phyloP scores from a whole-genome alignment of 2,888 invertebrate genomes.

The Pelosia muscerda region DNA sequence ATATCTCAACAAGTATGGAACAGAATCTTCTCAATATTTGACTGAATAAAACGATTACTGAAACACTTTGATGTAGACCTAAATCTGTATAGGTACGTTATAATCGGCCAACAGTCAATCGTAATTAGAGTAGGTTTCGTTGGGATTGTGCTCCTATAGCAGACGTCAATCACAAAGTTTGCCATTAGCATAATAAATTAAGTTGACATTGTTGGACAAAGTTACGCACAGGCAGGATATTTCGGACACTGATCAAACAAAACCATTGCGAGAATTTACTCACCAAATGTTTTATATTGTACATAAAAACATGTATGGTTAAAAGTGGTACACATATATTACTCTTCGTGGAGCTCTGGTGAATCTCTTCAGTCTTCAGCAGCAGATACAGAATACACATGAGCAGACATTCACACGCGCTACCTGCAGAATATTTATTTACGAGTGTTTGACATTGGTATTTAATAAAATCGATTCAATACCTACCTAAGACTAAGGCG shows the following conservation, averaged over 20 bases:
- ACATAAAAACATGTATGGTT: not conserved
- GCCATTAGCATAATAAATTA: constrained; percentile 33
- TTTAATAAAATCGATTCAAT: no score
- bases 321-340: no score
- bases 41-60: not conserved
- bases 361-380: no score
- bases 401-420: no score
- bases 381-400: no score
- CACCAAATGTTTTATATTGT: not conserved
- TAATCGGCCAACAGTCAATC: constrained; percentile 22
- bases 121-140: constrained; percentile 22
- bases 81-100: constrained; percentile 6
- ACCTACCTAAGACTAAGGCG: no score
- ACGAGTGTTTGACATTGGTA: no score
- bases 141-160: constrained; percentile 34
- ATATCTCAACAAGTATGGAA: not conserved
- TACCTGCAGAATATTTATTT: no score
- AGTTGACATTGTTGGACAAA: constrained; percentile 34
- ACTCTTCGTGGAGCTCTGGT: no score
- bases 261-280: not conserved
- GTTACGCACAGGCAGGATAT: constrained; percentile 1
- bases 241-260: not conserved
- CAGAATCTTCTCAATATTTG: not conserved
- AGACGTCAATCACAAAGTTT: constrained; percentile 41
- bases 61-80: constrained; percentile 2